Evolutionary conservation across 2,797 vertebrate species (phyloP).

Genomic region (Pangasius mekongensis): DNA sequence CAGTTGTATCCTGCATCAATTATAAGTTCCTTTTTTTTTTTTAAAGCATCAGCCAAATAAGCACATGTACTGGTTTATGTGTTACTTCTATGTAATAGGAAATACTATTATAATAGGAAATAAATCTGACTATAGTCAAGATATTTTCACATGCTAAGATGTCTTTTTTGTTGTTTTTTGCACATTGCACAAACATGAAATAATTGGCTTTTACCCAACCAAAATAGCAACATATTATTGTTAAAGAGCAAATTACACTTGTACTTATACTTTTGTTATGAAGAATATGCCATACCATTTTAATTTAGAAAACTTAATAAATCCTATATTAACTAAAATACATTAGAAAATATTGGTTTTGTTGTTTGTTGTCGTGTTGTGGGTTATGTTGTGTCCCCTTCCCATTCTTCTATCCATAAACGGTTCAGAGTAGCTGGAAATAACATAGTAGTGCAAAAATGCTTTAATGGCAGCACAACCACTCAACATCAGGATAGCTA

Average conservation of each 20-base stretch:
- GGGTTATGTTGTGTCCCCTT: slow-evolving; percentile 44
- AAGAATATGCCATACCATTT: background rate
- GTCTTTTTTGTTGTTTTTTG: no score
- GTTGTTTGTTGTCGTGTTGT: slow-evolving; percentile 9
- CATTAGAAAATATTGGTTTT: background rate
- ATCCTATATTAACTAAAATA: background rate
- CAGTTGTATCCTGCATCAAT: background rate
- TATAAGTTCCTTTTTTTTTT: background rate
- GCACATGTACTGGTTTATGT: background rate
- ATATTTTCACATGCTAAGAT: background rate
- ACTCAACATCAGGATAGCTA: slow-evolving; percentile 74
- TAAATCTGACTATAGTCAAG: background rate
- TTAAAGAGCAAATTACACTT: background rate
- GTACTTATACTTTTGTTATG: background rate
- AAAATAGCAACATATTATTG: background rate
- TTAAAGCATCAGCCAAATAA: background rate
- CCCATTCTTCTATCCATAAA: background rate
- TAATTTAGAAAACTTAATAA: background rate
- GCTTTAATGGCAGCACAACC: slow-evolving; percentile 63
- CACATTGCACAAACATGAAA: background rate
- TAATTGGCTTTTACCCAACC: background rate
- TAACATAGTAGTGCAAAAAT: slow-evolving; percentile 72
- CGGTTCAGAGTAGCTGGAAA: slow-evolving; percentile 53
- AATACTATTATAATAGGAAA: no score
- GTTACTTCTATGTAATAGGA: background rate